Conservation (phyloP, 1,140 invertebrate species). For the Periplaneta americana region DNA sequence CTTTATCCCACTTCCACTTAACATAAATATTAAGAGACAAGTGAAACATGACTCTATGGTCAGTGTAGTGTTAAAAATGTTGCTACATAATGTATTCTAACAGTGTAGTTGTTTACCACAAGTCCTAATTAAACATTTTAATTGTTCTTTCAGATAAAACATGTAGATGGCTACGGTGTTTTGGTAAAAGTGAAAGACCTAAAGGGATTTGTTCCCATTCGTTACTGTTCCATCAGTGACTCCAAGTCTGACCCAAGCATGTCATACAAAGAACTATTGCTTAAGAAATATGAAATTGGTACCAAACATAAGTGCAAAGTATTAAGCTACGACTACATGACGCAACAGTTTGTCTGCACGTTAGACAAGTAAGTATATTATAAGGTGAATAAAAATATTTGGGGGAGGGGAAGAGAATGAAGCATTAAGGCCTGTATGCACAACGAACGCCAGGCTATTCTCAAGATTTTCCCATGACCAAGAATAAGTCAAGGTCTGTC, state of each 20-base stretch:
- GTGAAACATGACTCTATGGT: too few species aligned
- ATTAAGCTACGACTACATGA: constrained; percentile 5
- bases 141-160: background rate
- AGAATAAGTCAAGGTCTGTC: too few species aligned
- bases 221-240: background rate
- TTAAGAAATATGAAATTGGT: background rate
- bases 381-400: too few species aligned
- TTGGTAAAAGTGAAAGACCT: background rate
- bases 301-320: background rate
- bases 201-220: background rate
- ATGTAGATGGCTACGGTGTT: background rate
- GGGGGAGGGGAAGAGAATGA: too few species aligned
- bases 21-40: too few species aligned
- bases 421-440: too few species aligned
- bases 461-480: too few species aligned
- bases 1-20: too few species aligned
- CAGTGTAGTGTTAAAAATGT: too few species aligned
- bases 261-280: background rate
- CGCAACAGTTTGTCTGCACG: constrained; percentile 5
- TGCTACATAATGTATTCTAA: too few species aligned
- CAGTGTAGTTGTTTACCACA: too few species aligned
- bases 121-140: background rate
- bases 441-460: too few species aligned
- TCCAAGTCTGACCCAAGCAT: background rate
- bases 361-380: constrained; percentile 3